Evolutionary conservation across 2,888 invertebrate genomes (phyloP).

Genomic region (Orchestes rusci): DNA sequence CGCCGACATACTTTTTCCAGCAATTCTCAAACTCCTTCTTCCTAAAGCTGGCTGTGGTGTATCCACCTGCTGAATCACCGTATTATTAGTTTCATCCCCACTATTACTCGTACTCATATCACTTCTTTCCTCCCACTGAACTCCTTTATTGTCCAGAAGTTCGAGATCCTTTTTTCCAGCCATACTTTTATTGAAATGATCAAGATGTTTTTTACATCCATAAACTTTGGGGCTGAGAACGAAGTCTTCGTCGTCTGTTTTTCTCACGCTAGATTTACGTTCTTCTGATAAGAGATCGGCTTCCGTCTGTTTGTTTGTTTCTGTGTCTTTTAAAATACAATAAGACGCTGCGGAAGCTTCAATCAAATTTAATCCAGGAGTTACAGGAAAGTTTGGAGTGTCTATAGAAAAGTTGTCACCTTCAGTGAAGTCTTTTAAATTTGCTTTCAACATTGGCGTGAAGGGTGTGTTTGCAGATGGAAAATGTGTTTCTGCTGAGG

Average conservation of each 20-base stretch:
- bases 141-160: conserved; percentile 11
- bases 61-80: conserved; percentile 5
- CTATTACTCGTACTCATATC: conserved; percentile 9
- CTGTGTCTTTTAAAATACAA: conserved; percentile 15
- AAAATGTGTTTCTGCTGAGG: conserved; percentile 3
- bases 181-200: conserved; percentile 11
- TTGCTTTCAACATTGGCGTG: conserved; percentile 23
- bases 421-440: conserved; percentile 16
- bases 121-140: conserved; percentile 14
- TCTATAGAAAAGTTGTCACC: conserved; percentile 19
- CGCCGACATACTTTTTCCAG: conserved; percentile 13
- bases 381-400: conserved; percentile 22
- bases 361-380: conserved; percentile 18
- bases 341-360: conserved; percentile 7
- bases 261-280: conserved; percentile 18
- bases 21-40: conserved; percentile 2
- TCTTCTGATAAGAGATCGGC: conserved; percentile 15
- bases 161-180: conserved; percentile 20
- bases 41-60: not conserved
- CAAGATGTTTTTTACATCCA: conserved; percentile 7
- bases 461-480: conserved; percentile 13
- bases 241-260: conserved; percentile 14
- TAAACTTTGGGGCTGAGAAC: conserved; percentile 12
- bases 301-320: conserved; percentile 17
- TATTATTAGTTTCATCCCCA: conserved; percentile 11